Evolutionary conservation across 1,140 invertebrate genomes (phyloP).

Genomic region (Laupala kohalensis): DNA sequence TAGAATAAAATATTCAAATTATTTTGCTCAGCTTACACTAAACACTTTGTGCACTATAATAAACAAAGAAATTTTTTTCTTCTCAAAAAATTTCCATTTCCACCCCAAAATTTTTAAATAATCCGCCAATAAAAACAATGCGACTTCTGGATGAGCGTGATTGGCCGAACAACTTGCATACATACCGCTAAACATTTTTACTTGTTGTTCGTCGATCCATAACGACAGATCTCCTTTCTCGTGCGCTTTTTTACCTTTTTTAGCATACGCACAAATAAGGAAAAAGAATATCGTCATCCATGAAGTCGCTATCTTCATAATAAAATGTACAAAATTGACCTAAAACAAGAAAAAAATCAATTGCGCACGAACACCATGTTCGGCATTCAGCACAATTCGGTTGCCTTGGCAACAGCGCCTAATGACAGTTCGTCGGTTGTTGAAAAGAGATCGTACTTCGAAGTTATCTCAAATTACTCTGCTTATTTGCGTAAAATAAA

Average conservation of each 20-base stretch:
- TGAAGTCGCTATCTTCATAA: background rate
- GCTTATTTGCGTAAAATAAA: no score
- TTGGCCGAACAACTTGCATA: slow-evolving; percentile 13
- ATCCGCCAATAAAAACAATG: background rate
- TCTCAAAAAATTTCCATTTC: background rate
- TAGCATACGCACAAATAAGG: background rate
- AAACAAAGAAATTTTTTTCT: slow-evolving; percentile 1
- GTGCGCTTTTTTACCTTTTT: background rate
- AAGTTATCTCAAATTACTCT: no score
- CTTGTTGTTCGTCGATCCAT: slow-evolving; percentile 79
- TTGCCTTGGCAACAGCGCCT: background rate
- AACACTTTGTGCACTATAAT: no score
- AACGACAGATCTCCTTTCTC: slow-evolving; percentile 52
- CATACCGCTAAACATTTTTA: slow-evolving; percentile 77
- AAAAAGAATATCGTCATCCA: background rate
- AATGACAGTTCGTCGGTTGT: background rate
- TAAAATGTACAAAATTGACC: background rate
- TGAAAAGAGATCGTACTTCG: no score
- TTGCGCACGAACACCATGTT: background rate
- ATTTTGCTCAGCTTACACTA: no score
- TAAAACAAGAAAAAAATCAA: background rate
- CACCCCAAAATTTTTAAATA: background rate
- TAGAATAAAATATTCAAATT: no score
- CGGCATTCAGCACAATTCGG: background rate
- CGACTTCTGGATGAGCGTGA: background rate